Percentiles rank a stretch among this genome's conserved stretches.
phyloP scores from a whole-genome alignment of 2,113 vertebrate species.

The Petaurus breviceps region DNA sequence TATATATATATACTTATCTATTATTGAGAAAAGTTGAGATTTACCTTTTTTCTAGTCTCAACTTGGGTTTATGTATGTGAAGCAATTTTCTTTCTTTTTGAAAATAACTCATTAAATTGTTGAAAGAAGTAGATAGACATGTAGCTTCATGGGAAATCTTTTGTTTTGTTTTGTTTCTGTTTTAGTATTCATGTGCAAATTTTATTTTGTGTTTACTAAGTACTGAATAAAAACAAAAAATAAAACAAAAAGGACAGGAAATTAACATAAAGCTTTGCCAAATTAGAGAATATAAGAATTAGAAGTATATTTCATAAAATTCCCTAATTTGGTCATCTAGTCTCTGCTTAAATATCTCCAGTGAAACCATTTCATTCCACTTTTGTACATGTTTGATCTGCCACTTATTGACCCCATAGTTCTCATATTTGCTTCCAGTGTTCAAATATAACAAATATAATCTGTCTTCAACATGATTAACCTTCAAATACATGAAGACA shows the following conservation, averaged over 20 bases:
- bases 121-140: neutral
- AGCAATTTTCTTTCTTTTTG: neutral
- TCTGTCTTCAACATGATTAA: neutral
- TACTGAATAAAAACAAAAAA: neutral
- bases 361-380: neutral
- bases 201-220: neutral
- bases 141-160: neutral
- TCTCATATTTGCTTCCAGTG: neutral
- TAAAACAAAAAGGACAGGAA: neutral
- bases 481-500: neutral
- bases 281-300: neutral
- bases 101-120: neutral
- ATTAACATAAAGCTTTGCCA: neutral
- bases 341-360: neutral
- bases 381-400: neutral
- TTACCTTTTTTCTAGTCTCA: neutral
- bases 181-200: neutral
- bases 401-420: fast-evolving
- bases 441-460: neutral
- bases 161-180: neutral
- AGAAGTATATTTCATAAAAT: neutral
- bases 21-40: neutral
- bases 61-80: neutral
- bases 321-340: neutral
- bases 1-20: too few species aligned